Percentiles rank a stretch among this genome's conserved stretches.
These are phyloP conservation scores for Enteromius paludinosus DNA, from an alignment of 2,797 vertebrate genomes.

Conservation along the genomic window DNA sequence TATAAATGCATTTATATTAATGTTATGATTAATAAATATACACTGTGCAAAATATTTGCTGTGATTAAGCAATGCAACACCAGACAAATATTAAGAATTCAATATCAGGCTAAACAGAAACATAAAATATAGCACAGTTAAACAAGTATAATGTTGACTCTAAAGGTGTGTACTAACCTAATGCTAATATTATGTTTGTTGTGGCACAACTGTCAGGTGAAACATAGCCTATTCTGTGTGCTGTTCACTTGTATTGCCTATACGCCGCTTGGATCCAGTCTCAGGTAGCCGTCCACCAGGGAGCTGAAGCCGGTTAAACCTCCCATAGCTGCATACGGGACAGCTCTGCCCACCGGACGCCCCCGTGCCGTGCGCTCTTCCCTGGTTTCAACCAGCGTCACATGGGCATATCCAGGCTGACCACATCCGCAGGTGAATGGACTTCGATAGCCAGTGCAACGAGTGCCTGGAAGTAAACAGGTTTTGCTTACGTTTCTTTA, in stretches of 20 bases:
- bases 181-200: background rate
- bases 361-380: slow-evolving; percentile 82
- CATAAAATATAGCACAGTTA: background rate
- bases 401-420: slow-evolving; percentile 82
- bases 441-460: slow-evolving; percentile 86
- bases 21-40: background rate
- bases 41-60: background rate
- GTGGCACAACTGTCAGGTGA: background rate
- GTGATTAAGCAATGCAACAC: background rate
- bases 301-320: slow-evolving; percentile 92
- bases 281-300: slow-evolving; percentile 85
- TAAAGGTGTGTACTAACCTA: background rate
- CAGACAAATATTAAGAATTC: background rate
- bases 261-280: slow-evolving; percentile 79
- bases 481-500: background rate
- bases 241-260: slow-evolving; percentile 69
- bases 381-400: slow-evolving; percentile 88
- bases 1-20: background rate
- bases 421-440: slow-evolving; percentile 87
- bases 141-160: background rate
- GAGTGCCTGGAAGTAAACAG: slow-evolving; percentile 74
- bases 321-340: slow-evolving; percentile 90
- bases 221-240: background rate
- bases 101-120: background rate
- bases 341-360: slow-evolving; percentile 82